Evolutionary conservation across 2,113 vertebrate species (phyloP).

Genomic region (Emberiza fucata): DNA sequence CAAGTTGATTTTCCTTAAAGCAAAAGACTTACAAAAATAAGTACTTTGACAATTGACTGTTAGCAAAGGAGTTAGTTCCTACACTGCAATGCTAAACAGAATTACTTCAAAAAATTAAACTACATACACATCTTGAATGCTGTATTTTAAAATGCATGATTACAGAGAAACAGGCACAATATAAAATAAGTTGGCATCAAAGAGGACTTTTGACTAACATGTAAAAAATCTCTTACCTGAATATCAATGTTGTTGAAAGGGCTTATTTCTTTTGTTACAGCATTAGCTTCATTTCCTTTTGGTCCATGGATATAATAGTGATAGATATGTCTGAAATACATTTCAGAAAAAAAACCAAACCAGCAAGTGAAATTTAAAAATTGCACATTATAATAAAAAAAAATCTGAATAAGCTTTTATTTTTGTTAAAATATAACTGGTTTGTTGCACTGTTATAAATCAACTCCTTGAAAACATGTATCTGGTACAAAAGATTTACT

Average conservation of each 20-base stretch:
- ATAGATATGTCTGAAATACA: slow-evolving; percentile 85
- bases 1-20: not conserved
- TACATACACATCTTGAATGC: not conserved
- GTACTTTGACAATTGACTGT: not conserved
- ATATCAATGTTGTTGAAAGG: slow-evolving; percentile 80
- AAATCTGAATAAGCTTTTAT: not conserved
- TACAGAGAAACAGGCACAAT: not conserved
- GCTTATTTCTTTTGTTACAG: slow-evolving; percentile 3
- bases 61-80: not conserved
- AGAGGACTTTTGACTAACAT: not conserved
- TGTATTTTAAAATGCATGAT: not conserved
- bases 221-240: slow-evolving; percentile 72
- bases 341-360: not conserved
- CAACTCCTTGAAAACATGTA: not conserved
- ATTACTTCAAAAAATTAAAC: not conserved
- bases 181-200: not conserved
- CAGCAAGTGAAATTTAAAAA: not conserved
- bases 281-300: slow-evolving; percentile 76
- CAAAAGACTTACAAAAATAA: not conserved
- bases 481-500: not conserved
- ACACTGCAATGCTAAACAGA: not conserved
- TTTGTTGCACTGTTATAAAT: not conserved
- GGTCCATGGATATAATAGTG: slow-evolving; percentile 94
- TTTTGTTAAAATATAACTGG: not conserved
- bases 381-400: not conserved